These are phyloP conservation scores for Leptopterna dolabrata DNA, from an alignment of 2,888 invertebrate genomes.

Conservation along the genomic window DNA sequence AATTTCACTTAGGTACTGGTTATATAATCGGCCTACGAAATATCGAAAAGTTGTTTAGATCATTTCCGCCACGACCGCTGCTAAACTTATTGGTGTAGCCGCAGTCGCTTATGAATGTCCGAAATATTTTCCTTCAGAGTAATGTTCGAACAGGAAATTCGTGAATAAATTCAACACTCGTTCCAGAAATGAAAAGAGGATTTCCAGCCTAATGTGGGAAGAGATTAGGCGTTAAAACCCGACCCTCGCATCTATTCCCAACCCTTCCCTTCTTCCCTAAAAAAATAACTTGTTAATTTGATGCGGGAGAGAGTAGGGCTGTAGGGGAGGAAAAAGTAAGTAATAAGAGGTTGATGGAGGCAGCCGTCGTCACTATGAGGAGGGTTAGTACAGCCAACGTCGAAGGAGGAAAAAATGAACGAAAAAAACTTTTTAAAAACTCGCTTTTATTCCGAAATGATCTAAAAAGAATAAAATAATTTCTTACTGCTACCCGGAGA, in stretches of 20 bases:
- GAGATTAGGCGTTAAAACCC: slow-evolving; percentile 23
- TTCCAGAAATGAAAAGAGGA: not conserved
- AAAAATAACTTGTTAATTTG: not conserved
- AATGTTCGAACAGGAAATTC: not conserved
- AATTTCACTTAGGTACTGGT: no score
- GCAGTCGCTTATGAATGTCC: no score
- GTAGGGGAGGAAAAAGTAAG: not conserved
- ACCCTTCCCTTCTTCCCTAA: not conserved
- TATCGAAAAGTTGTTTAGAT: no score
- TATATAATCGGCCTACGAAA: no score
- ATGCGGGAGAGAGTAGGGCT: not conserved
- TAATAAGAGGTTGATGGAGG: not conserved
- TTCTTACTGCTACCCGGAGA: no score
- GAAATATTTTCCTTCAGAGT: no score
- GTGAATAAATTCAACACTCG: not conserved
- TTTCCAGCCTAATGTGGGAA: slow-evolving; percentile 31
- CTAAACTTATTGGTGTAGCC: no score
- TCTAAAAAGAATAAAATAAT: no score
- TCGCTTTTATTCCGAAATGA: no score
- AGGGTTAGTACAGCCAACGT: not conserved
- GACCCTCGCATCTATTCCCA: not conserved
- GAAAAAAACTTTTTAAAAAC: no score
- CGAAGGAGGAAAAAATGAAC: not conserved
- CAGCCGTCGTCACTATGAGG: not conserved
- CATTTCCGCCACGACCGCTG: no score